These are phyloP conservation scores for Nettapus auritus DNA, from an alignment of 2,113 vertebrate genomes.

Conservation along the genomic window DNA sequence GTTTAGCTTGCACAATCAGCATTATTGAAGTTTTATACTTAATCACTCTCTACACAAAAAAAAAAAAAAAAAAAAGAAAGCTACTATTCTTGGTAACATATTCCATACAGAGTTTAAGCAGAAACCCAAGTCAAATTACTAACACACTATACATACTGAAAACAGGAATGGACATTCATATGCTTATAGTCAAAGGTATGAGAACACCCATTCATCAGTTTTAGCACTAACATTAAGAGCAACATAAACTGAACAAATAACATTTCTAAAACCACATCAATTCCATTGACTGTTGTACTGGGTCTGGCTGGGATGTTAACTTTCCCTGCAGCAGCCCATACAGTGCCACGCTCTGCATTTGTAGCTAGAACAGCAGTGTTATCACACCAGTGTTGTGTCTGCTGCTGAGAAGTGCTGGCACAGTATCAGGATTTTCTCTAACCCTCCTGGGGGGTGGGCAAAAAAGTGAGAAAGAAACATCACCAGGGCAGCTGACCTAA, in stretches of 20 bases:
- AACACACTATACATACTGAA: not conserved
- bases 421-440: too few species aligned
- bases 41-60: not conserved
- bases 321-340: too few species aligned
- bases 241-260: not conserved
- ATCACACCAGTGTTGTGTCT: too few species aligned
- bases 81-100: not conserved
- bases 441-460: too few species aligned
- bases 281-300: not conserved
- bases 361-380: too few species aligned
- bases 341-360: too few species aligned
- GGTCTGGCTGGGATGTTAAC: too few species aligned
- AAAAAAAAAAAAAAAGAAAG: too few species aligned
- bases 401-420: too few species aligned
- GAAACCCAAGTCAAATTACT: not conserved
- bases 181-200: not conserved
- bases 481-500: too few species aligned
- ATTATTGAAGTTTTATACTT: not conserved
- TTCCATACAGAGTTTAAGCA: not conserved
- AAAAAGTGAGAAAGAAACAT: too few species aligned
- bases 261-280: not conserved
- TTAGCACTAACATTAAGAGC: not conserved
- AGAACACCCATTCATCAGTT: not conserved
- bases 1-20: not conserved
- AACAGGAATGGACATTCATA: not conserved